Percentiles rank a stretch among this genome's conserved stretches.
These are phyloP conservation scores for Rugalucina vietnamica DNA, from an alignment of 2,888 invertebrate genomes.

Conservation along the genomic window DNA sequence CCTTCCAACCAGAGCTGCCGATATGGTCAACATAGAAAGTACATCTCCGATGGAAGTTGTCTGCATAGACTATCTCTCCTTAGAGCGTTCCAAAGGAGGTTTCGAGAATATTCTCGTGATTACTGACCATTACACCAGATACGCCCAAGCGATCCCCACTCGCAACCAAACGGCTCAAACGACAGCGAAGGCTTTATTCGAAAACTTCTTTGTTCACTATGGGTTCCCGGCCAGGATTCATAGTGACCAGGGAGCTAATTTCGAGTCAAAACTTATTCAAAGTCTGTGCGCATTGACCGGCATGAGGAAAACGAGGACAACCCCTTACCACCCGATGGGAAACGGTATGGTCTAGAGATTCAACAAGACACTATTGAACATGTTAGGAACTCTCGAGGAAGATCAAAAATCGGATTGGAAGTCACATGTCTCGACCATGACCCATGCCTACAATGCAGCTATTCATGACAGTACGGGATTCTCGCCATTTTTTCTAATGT, in stretches of 20 bases:
- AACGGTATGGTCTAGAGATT: constrained; percentile 18
- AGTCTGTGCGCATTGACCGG: not conserved
- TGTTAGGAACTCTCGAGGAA: constrained; percentile 10
- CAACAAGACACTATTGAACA: constrained; percentile 16
- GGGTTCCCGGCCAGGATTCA: constrained; percentile 18
- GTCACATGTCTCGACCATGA: not conserved
- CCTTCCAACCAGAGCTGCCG: not conserved
- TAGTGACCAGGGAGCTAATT: constrained; percentile 18
- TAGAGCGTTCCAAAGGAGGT: constrained; percentile 7
- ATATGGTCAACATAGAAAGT: constrained; percentile 9
- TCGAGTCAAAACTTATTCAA: constrained; percentile 16
- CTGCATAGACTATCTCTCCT: constrained; percentile 17
- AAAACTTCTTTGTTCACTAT: constrained; percentile 17
- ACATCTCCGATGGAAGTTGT: constrained; percentile 22
- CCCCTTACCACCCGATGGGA: constrained; percentile 14
- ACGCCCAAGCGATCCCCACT: constrained; percentile 6
- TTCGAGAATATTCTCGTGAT: constrained; percentile 11
- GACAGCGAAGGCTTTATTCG: not conserved
- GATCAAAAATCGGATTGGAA: constrained; percentile 12
- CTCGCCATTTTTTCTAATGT: constrained; percentile 8
- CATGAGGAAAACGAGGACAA: constrained; percentile 19
- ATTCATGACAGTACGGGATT: not conserved
- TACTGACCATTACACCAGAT: constrained; percentile 18
- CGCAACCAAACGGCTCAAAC: constrained; percentile 9
- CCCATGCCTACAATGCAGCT: constrained; percentile 7